These are phyloP conservation scores for Zaprionus kolodkinae DNA, from an alignment of 1,140 invertebrate species.

Conservation along the genomic window DNA sequence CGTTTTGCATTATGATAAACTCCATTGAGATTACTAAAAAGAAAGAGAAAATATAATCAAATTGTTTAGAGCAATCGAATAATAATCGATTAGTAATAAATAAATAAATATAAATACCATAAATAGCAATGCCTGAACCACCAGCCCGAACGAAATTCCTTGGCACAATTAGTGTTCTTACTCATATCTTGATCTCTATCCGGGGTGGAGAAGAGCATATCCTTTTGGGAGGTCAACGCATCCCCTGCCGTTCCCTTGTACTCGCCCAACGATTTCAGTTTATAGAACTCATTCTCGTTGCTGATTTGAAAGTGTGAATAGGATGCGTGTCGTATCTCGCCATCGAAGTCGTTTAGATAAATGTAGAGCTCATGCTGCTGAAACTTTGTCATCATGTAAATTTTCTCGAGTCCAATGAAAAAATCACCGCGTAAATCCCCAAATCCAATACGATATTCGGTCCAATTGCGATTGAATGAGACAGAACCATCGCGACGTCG, in stretches of 20 bases:
- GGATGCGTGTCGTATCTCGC: slow-evolving; percentile 3
- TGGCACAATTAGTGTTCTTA: slow-evolving; percentile 5
- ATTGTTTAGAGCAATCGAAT: too few relatives aligned
- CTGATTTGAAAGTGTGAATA: slow-evolving; percentile 30
- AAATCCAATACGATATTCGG: slow-evolving; percentile 20
- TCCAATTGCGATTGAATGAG: slow-evolving; percentile 29
- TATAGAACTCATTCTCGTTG: slow-evolving; percentile 3
- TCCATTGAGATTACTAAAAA: slow-evolving; percentile 29
- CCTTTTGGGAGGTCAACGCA: slow-evolving; percentile 1
- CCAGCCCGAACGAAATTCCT: slow-evolving; percentile 26
- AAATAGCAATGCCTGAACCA: slow-evolving; percentile 33
- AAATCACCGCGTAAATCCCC: slow-evolving; percentile 33
- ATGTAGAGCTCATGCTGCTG: slow-evolving; percentile 33
- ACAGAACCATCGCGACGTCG: slow-evolving; percentile 21
- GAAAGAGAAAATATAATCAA: background rate
- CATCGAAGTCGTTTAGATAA: slow-evolving; percentile 16
- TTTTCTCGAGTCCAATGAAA: slow-evolving; percentile 37
- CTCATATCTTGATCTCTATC: slow-evolving; percentile 22
- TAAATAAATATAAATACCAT: slow-evolving; percentile 32
- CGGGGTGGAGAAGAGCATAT: slow-evolving; percentile 25
- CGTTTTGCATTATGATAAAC: slow-evolving; percentile 6
- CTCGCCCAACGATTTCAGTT: slow-evolving; percentile 9
- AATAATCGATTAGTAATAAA: too few relatives aligned
- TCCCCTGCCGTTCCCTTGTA: slow-evolving; percentile 31
- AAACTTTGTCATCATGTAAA: slow-evolving; percentile 24